A percentile compares a stretch with the other conserved stretches of the same genome.
phyloP scores from a whole-genome alignment of 2,113 vertebrate genomes.

The Bufo bufo region DNA sequence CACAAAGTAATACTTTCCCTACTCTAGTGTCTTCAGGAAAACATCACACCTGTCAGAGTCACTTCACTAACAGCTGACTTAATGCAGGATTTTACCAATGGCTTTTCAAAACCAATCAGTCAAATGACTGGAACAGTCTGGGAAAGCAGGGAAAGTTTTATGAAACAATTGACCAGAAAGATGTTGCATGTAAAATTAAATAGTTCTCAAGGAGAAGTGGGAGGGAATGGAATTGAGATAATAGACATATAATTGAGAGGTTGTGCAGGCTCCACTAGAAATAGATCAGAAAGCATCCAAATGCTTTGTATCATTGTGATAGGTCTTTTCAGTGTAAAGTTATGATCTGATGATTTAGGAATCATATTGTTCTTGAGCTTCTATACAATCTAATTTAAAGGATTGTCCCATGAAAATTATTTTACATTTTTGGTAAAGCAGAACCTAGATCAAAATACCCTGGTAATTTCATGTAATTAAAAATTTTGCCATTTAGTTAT shows the following conservation, averaged over 20 bases:
- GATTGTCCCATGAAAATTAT: too few species aligned
- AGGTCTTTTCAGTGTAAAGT: not conserved
- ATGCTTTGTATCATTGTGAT: not conserved
- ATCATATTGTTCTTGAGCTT: not conserved
- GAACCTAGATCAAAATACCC: too few species aligned
- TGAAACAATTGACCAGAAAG: not conserved
- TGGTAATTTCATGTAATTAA: too few species aligned
- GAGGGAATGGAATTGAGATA: slow-evolving; percentile 21
- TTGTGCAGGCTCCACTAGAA: not conserved
- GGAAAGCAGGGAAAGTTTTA: slow-evolving; percentile 37
- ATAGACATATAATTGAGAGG: slow-evolving; percentile 19
- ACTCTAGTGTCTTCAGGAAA: slow-evolving; percentile 61
- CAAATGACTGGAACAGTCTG: slow-evolving; percentile 29
- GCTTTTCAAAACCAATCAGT: slow-evolving; percentile 58
- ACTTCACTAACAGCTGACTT: slow-evolving; percentile 57
- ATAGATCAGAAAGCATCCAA: slow-evolving; percentile 26
- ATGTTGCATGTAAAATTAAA: slow-evolving; percentile 39
- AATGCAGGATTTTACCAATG: slow-evolving; percentile 29
- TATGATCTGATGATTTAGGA: not conserved
- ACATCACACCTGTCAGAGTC: slow-evolving; percentile 65
- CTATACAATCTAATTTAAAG: not conserved
- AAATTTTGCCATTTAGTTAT: too few species aligned
- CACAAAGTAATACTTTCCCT: slow-evolving; percentile 57
- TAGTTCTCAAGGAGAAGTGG: slow-evolving; percentile 33
- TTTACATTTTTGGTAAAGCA: too few species aligned